Evolutionary conservation across 2,797 vertebrate species (phyloP).

Genomic region (Halcyon leucocephala): DNA sequence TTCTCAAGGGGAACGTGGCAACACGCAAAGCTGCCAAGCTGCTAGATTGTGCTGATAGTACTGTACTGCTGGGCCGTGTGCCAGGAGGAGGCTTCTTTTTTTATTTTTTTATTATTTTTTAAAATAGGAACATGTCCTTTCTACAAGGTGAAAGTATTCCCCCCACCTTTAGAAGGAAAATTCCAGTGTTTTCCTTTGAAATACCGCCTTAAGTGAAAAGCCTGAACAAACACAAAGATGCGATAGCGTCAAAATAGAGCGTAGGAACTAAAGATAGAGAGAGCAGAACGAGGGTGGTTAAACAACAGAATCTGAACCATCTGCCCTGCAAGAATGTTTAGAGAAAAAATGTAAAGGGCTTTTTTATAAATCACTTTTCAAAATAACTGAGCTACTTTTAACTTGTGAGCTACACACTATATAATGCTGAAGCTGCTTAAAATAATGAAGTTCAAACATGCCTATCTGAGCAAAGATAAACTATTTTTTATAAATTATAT

Average conservation of each 20-base stretch:
- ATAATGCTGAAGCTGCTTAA: conserved; percentile 54
- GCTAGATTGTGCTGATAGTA: conserved; percentile 70
- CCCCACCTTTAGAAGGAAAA: conserved; percentile 69
- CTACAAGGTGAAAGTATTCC: conserved; percentile 70
- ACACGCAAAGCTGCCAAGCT: conserved; percentile 67
- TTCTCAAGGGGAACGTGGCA: conserved; percentile 73
- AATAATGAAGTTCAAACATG: conserved; percentile 49
- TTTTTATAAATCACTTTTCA: conserved; percentile 53
- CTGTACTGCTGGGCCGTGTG: conserved; percentile 47
- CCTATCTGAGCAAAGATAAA: conserved; percentile 31
- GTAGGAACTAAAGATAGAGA: conserved; percentile 57
- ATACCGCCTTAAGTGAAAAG: conserved; percentile 71
- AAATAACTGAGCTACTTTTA: conserved; percentile 51
- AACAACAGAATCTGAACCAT: conserved; percentile 64
- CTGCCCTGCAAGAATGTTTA: conserved; percentile 49
- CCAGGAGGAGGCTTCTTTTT: conserved; percentile 56
- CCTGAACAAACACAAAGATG: conserved; percentile 71
- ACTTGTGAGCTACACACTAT: conserved; percentile 54
- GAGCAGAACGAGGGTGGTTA: conserved; percentile 37
- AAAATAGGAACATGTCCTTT: conserved; percentile 73
- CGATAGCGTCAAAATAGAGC: conserved; percentile 57
- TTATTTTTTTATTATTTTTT: background rate
- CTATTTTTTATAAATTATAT: conserved; percentile 60
- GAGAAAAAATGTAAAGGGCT: conserved; percentile 26
- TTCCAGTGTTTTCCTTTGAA: conserved; percentile 73